Percentiles rank a stretch among this genome's conserved stretches.
Conservation (phyloP, 1,140 invertebrate genomes). For the Spodoptera litura region DNA sequence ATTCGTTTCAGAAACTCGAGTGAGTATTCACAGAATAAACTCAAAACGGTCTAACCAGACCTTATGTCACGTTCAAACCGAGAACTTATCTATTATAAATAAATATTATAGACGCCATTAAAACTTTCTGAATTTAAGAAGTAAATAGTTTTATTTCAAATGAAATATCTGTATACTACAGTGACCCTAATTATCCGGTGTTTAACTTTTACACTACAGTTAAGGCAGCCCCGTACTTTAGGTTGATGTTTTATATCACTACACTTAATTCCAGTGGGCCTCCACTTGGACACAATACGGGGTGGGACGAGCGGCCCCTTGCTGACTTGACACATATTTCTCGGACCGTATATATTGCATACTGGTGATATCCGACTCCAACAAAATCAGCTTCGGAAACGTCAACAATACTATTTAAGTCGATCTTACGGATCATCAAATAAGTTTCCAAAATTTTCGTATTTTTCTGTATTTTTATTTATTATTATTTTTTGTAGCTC, state of each 20-base stretch:
- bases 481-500: not conserved
- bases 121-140: too few relatives aligned
- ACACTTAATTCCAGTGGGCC: conserved; percentile 33
- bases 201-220: conserved; percentile 40
- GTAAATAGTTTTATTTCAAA: too few relatives aligned
- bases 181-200: conserved; percentile 38
- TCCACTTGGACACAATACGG: conserved; percentile 29
- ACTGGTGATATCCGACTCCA: conserved; percentile 46
- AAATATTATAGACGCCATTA: too few relatives aligned
- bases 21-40: too few relatives aligned
- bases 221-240: conserved; percentile 29
- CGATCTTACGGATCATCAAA: not conserved
- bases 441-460: not conserved
- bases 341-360: conserved; percentile 43
- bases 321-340: conserved; percentile 49
- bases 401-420: conserved; percentile 26
- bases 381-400: conserved; percentile 46
- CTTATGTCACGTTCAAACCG: not conserved
- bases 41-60: too few relatives aligned
- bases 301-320: conserved; percentile 22
- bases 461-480: not conserved
- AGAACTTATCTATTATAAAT: too few relatives aligned
- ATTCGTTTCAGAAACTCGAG: too few relatives aligned
- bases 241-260: conserved; percentile 45
- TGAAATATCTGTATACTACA: conserved; percentile 18